Base-by-base conservation (phyloP, 1,140 invertebrate species). In the Aphidius ervi region DNA sequence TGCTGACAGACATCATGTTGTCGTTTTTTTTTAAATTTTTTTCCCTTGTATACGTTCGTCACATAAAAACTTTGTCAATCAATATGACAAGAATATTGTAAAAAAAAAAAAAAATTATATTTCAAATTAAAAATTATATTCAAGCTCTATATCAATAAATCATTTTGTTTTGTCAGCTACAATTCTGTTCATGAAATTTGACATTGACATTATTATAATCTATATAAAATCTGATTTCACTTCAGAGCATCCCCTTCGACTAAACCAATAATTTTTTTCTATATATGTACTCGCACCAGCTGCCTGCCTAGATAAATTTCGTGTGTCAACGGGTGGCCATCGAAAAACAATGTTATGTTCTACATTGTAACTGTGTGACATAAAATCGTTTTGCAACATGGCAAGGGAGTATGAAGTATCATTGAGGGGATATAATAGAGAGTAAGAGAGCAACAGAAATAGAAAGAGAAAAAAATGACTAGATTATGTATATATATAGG, bases 291-390 rank as follows among this genome's bases (percentile, higher is more conserved):
- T 31, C 2, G 23, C 23, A 31, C 23, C 23, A 31, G 23, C 23
- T 31, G 23, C 4, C 4, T 31, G 23, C 23, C 23, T 31, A 31
- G 20, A 43, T 49, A 49, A 58, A 58, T 49, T 48, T 46, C 43
- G 39, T 9, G 57, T 39, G 57, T 58, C 41, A 47, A 50, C 57
- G 48, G 52, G 52, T 54, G 52, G 52, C 48, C 40, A 58, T 58
- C 50, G 57, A 58, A 58, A 50, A 58, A 53, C 58, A 59, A 59
- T 59, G 49, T 53, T 59, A 53, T 54, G 53, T 53, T 40, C 56
- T 23, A 59, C 58, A 53, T 53, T 53, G 20, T 43, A 31, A 52
- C 50, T 46, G 58, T 37, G 52, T 54, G 52, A 54, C 52, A 54
- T 23, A 46, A 59, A 53, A 59, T 45, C 49, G 49, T 50, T 58